A percentile compares a stretch with the other conserved stretches of the same genome.
phyloP scores from a whole-genome alignment of 2,113 vertebrate species.

The Cyprinodon tularosa region DNA sequence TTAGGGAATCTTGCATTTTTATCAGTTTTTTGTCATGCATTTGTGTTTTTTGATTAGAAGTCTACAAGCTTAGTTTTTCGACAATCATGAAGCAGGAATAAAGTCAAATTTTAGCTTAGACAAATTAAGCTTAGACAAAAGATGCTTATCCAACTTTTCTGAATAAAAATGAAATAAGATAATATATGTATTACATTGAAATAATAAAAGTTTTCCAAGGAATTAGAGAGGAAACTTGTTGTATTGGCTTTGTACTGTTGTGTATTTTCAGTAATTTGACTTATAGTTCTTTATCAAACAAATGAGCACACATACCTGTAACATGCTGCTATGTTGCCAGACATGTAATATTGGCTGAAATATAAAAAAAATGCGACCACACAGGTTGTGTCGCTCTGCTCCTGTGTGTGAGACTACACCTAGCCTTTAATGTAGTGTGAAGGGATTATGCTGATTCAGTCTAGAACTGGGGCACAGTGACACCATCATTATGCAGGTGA shows the following conservation, averaged over 20 bases:
- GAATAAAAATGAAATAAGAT: not conserved
- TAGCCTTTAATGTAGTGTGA: slow-evolving; percentile 75
- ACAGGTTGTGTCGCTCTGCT: slow-evolving; percentile 58
- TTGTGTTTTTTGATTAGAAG: not conserved
- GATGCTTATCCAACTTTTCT: not conserved
- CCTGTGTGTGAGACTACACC: slow-evolving; percentile 41
- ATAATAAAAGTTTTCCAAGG: not conserved
- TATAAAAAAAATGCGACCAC: slow-evolving; percentile 56
- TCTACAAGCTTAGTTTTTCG: not conserved
- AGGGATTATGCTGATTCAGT: slow-evolving; percentile 79
- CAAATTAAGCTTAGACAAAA: not conserved
- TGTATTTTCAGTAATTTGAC: not conserved
- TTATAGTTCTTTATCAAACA: not conserved
- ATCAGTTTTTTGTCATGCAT: not conserved
- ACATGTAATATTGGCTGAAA: slow-evolving; percentile 42
- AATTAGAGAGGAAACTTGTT: not conserved
- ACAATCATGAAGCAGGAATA: not conserved
- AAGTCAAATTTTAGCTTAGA: not conserved
- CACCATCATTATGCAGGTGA: slow-evolving; percentile 74
- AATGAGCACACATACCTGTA: slow-evolving; percentile 34
- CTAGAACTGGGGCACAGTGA: slow-evolving; percentile 72
- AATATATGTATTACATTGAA: not conserved
- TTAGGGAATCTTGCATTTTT: not conserved
- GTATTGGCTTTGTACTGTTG: not conserved
- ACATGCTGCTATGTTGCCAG: slow-evolving; percentile 37